Base-by-base conservation (phyloP, 2,797 vertebrate genomes). In the Labroides dimidiatus region DNA sequence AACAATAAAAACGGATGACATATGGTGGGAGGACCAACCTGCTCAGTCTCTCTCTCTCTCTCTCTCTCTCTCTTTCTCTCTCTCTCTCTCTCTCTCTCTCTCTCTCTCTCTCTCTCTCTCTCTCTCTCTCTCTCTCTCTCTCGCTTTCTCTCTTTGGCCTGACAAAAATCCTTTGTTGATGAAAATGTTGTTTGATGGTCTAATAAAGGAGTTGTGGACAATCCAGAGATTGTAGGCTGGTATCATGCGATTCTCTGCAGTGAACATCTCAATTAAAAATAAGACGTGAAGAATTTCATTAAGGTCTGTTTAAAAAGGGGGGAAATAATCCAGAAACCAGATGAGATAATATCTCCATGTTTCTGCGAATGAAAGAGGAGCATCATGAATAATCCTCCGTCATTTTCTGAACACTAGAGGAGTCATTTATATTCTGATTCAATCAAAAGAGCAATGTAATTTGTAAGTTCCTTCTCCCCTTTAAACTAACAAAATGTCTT, bases 81-180 rank as follows among this genome's bases (percentile, higher is more conserved):
- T n/a, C n/a, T n/a, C n/a, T n/a, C n/a, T n/a, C n/a, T n/a, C n/a
- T n/a, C n/a, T n/a, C n/a, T n/a, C n/a, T n/a, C n/a, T n/a, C n/a
- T n/a, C n/a, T n/a, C n/a, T n/a, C n/a, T n/a, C n/a, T n/a, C n/a
- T n/a, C n/a, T n/a, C n/a, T n/a, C n/a, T n/a, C n/a, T n/a, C n/a
- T n/a, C n/a, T n/a, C n/a, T n/a, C n/a, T n/a, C n/a, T n/a, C n/a
- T n/a, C n/a, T n/a, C n/a, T n/a, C n/a, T n/a, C n/a, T n/a, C n/a
- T n/a, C n/a, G n/a, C n/a, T n/a, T n/a, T n/a, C n/a, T n/a, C n/a
- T 73, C 21, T 67, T 23, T 70, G 41, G 58, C 39, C 53, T 60
- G n/a, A 58, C 64, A 81, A 52, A 82, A 30, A 60, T 64, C 24
- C 45, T 55, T 50, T 73, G 50, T 57, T 27, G 41, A 69, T 70